Evolutionary conservation across 2,797 vertebrate genomes (phyloP).

Genomic region (Takifugu rubripes): DNA sequence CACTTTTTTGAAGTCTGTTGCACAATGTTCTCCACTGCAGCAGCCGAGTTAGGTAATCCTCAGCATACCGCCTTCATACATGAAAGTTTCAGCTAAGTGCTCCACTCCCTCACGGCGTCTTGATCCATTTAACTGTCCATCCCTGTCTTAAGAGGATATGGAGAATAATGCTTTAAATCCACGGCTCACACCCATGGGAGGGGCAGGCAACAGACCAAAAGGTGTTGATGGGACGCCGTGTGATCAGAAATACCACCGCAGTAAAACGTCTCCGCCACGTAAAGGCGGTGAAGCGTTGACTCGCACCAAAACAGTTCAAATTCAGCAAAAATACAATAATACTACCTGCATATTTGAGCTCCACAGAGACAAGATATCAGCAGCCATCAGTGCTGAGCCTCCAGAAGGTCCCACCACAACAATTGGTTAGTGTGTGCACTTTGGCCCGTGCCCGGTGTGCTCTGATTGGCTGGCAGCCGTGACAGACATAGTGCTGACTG

Average conservation of each 20-base stretch:
- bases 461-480: constrained; percentile 58
- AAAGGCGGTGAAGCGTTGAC: not conserved
- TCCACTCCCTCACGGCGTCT: constrained; percentile 54
- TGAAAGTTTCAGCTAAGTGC: constrained; percentile 60
- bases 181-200: constrained; percentile 25
- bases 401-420: constrained; percentile 26
- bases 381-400: not conserved
- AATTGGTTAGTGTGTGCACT: constrained; percentile 50
- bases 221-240: constrained; percentile 13
- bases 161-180: constrained; percentile 68
- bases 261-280: too few relatives aligned
- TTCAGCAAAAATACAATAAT: too few relatives aligned
- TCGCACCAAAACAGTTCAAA: not conserved
- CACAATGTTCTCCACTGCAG: constrained; percentile 25
- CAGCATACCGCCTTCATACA: constrained; percentile 32
- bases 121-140: constrained; percentile 70
- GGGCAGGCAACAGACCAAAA: constrained; percentile 20
- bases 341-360: not conserved
- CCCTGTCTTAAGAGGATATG: constrained; percentile 68
- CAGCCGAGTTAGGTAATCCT: constrained; percentile 20
- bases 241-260: constrained; percentile 1
- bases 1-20: constrained; percentile 39
- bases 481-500: constrained; percentile 75
- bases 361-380: not conserved
- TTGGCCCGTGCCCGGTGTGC: constrained; percentile 34